Evolutionary conservation across 2,113 vertebrate species (phyloP).

Genomic region (Cisticola juncidis): DNA sequence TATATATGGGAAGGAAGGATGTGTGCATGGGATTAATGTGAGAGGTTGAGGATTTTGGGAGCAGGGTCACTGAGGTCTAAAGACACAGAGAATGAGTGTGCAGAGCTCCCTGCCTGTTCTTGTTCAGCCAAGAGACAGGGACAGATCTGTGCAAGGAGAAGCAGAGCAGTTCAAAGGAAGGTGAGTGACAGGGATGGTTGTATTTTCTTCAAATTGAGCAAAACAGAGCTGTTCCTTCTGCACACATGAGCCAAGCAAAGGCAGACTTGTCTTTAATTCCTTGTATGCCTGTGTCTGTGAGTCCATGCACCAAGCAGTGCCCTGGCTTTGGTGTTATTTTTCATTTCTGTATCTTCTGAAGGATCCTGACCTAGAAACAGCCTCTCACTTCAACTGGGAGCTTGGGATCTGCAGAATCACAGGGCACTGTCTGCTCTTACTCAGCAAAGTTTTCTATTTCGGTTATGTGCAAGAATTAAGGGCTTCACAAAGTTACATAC

Average conservation of each 20-base stretch:
- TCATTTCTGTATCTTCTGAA: neutral
- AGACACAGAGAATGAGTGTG: neutral
- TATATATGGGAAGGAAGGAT: neutral
- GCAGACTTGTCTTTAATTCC: neutral
- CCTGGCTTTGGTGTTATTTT: neutral
- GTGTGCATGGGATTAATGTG: neutral
- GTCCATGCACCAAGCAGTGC: neutral
- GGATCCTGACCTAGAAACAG: neutral
- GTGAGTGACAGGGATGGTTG: neutral
- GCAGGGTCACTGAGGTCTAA: neutral
- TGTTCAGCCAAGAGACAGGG: neutral
- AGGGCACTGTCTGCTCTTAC: neutral
- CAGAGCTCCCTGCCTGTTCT: neutral
- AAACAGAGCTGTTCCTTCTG: neutral
- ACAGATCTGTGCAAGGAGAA: neutral
- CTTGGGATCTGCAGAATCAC: neutral
- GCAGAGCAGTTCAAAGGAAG: neutral
- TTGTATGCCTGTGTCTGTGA: accelerated
- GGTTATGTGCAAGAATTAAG: neutral
- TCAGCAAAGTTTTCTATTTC: neutral
- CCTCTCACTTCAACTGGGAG: neutral
- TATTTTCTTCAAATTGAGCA: neutral
- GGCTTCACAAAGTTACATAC: neutral
- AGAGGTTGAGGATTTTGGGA: neutral
- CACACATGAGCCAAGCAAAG: neutral